These are phyloP conservation scores for Hepsetus odoe DNA, from an alignment of 2,113 vertebrate species.

Conservation along the genomic window DNA sequence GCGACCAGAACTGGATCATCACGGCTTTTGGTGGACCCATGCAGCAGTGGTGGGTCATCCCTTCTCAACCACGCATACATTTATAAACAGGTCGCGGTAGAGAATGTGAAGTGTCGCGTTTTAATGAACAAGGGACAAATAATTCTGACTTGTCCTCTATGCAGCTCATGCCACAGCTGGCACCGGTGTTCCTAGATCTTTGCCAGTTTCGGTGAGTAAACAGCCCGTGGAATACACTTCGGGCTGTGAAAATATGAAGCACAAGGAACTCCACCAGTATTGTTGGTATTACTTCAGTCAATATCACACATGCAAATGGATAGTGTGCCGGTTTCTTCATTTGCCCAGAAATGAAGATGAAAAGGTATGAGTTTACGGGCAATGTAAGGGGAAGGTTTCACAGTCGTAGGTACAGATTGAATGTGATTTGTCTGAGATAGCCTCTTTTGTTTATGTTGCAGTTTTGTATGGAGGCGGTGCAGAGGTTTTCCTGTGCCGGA, in stretches of 20 bases:
- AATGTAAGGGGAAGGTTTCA: background rate
- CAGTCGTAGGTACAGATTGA: background rate
- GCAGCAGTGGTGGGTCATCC: constrained; percentile 22
- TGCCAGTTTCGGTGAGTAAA: constrained; percentile 12
- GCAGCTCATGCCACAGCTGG: constrained; percentile 8
- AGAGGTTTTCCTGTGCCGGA: constrained; percentile 73
- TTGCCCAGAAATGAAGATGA: constrained; percentile 81
- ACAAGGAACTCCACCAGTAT: constrained; percentile 70
- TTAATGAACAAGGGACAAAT: too few species aligned
- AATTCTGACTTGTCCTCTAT: constrained; percentile 3
- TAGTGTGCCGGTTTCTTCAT: constrained; percentile 81
- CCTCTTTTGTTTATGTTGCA: constrained; percentile 56
- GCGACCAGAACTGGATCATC: background rate
- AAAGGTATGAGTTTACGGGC: constrained; percentile 87
- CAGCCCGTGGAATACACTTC: background rate
- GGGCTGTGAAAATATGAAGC: background rate
- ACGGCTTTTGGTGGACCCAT: background rate
- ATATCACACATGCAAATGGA: constrained; percentile 75
- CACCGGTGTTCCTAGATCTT: background rate
- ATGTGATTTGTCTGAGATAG: background rate
- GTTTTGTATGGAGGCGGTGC: constrained; percentile 84
- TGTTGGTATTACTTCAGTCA: constrained; percentile 87
- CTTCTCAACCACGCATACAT: too few species aligned
- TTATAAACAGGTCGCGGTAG: too few species aligned
- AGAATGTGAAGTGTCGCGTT: too few species aligned